Evolutionary conservation across 2,797 vertebrate species (phyloP), one percentile per base, ranked within the genome.

Genomic region (Masticophis lateralis): DNA sequence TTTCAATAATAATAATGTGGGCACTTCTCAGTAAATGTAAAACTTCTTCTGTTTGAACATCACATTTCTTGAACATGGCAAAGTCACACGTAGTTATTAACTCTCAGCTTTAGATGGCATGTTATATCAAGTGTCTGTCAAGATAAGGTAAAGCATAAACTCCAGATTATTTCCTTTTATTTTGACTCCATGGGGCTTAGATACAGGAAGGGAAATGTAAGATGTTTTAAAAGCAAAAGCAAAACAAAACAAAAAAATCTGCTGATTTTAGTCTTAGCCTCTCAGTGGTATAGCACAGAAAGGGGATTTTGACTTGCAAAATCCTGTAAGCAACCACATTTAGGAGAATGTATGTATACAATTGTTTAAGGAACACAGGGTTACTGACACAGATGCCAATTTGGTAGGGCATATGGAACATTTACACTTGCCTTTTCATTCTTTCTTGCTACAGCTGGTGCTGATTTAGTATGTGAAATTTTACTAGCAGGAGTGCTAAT

Each of bases 391-490:
- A 98, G 98, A 98, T 98, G 98, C 98, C 98, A 97, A 97, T 98
- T 98, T 98, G 97, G 97, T 98, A 97, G 98, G 98, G 97, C 98
- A 98, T 98, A 98, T 98, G 98, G 98, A 98, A 97, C 97, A 97
- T 98, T 98, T 98, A 98, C 97, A 98, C 97, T 98, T 98, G 98
- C 97, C 98, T 98, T 98, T 98, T 98, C 98, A 98, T 98, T 96
- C 97, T 98, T 98, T 90, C 97, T 98, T 97, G 97, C 97, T 98
- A 97, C 98, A 98, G 98, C 98, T 98, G 98, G 97, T 98, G 97
- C 97, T 98, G 98, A 98, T 98, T 98, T 98, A 98, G 97, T 98
- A 98, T 98, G 98, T 98, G 97, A 98, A 98, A 98, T 98, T 98
- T 98, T 98, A 98, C 97, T 98, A 98, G 98, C 98, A 98, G 97